Base-by-base conservation (phyloP, 1,140 invertebrate genomes). In the Drosophila chauvacae region DNA sequence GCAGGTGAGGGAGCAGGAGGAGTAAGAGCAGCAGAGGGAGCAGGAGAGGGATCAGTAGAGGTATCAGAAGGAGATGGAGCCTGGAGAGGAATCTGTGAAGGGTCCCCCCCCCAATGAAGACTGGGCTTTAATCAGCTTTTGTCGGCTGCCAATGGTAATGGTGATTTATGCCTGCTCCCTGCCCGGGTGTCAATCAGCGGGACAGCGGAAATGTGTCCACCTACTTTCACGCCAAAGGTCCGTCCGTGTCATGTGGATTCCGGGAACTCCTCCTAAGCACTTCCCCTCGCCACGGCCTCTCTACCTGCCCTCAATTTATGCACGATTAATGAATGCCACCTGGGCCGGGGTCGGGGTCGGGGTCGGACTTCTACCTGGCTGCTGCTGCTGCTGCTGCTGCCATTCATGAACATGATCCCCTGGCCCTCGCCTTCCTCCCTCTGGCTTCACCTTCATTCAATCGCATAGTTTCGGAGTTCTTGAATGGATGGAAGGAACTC, bases 321-420 rank as follows among this genome's bases (percentile, higher is more conserved):
- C 81, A 90, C 86, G 85, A 90, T 88, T 88, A 88, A 88, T 88
- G 78, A 88, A 90, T 75, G 85, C 81, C 77, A 85, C 77, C 81
- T 90, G 82, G 85, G 69, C 35, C 18, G 18, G 10, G 20, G 33
- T 50, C 4, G n/a, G 48, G 20, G 33, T 50, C 3, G 30, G 10
- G 20, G 33, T 50, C 4, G n/a, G 48, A 33, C 10, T n/a, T 14
- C 50, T 73, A 79, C 77, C 74, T 69, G 65, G 39, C 26, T 26
- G 26, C 33, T 26, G 73, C 57, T 74, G 9, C 45, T 10, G 33
- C 33, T 23, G 39, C 26, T 26, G 26, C 33, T 26, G 74, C 57
- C 75, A 78, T 78, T 70, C 74, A 78, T 78, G 65, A 23, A 14
- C 20, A 26, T 71, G 70, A 57, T 71, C 68, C 55, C 39, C 28